A percentile compares a stretch with the other conserved stretches of the same genome.
phyloP scores from a whole-genome alignment of 2,888 invertebrate genomes.

The Brassicogethes aeneus region DNA sequence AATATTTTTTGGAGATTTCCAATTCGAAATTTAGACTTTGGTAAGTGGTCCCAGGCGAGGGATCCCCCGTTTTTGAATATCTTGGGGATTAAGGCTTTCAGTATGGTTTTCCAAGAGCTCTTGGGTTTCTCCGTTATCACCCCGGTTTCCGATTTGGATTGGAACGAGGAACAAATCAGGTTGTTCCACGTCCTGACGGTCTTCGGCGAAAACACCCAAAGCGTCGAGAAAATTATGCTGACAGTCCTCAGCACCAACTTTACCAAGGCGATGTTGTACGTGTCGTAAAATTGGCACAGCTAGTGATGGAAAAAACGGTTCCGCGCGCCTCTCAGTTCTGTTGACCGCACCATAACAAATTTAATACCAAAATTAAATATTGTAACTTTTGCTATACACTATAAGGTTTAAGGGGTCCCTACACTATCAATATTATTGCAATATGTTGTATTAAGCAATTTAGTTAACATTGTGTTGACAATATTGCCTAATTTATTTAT shows the following conservation, averaged over 20 bases:
- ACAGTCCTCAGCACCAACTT: constrained; percentile 27
- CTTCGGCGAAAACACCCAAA: constrained; percentile 36
- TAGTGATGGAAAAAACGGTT: too few species aligned
- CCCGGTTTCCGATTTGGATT: neutral
- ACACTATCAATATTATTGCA: too few species aligned
- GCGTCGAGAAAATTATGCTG: constrained; percentile 29
- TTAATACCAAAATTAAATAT: too few species aligned
- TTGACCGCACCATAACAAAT: too few species aligned
- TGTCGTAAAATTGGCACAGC: constrained; percentile 45
- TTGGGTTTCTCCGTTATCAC: neutral
- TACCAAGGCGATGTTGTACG: constrained; percentile 25
- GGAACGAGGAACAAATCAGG: constrained; percentile 18
- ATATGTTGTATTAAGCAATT: too few species aligned
- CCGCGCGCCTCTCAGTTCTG: too few species aligned
- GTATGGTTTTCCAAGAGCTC: neutral
- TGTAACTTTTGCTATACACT: too few species aligned
- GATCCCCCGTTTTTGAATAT: too few species aligned
- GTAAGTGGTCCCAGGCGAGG: neutral
- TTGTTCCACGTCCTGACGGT: constrained; percentile 34
- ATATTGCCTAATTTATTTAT: too few species aligned
- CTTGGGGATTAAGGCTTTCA: neutral
- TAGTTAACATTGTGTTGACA: too few species aligned
- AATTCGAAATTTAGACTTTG: neutral
- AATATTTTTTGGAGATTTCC: neutral
- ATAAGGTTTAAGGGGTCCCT: too few species aligned